Conservation (phyloP, 2,888 invertebrate species). For the Mimumesa dahlbomi region DNA sequence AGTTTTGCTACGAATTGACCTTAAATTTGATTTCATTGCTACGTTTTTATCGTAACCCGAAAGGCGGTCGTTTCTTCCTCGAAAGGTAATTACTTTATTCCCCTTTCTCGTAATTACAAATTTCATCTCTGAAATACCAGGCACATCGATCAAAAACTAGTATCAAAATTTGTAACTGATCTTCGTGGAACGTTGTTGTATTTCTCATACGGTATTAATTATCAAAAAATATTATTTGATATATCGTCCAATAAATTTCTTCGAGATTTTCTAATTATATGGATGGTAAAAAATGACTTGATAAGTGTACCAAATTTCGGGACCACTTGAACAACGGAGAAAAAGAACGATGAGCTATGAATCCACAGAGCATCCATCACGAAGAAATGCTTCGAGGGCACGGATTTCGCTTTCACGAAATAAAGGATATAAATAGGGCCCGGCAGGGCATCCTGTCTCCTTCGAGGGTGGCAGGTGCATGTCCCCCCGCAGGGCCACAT, state of each 20-base stretch:
- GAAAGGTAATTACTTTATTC: slow-evolving; percentile 54
- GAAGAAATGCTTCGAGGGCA: slow-evolving; percentile 16
- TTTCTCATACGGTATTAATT: too few species aligned
- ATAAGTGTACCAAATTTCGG: not conserved
- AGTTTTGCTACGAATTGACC: slow-evolving; percentile 46
- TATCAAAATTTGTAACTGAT: too few species aligned
- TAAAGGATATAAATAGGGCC: slow-evolving; percentile 34
- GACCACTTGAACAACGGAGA: slow-evolving; percentile 12
- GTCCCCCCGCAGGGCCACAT: slow-evolving; percentile 39
- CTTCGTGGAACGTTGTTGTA: too few species aligned
- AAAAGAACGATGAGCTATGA: not conserved
- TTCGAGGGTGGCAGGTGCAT: slow-evolving; percentile 64
- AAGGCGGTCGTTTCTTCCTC: slow-evolving; percentile 39
- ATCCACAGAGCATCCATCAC: not conserved
- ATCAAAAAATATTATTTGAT: not conserved
- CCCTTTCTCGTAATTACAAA: slow-evolving; percentile 15
- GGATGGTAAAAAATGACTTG: too few species aligned
- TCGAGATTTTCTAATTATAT: too few species aligned
- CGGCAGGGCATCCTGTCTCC: slow-evolving; percentile 45
- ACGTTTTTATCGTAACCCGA: slow-evolving; percentile 13
- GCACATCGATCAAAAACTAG: slow-evolving; percentile 5
- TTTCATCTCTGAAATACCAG: too few species aligned
- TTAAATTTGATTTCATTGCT: slow-evolving; percentile 48
- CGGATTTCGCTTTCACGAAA: slow-evolving; percentile 33
- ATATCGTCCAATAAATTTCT: too few species aligned